Evolutionary conservation across 2,888 invertebrate species (phyloP).

Genomic region (Drosophila austrosaltans): DNA sequence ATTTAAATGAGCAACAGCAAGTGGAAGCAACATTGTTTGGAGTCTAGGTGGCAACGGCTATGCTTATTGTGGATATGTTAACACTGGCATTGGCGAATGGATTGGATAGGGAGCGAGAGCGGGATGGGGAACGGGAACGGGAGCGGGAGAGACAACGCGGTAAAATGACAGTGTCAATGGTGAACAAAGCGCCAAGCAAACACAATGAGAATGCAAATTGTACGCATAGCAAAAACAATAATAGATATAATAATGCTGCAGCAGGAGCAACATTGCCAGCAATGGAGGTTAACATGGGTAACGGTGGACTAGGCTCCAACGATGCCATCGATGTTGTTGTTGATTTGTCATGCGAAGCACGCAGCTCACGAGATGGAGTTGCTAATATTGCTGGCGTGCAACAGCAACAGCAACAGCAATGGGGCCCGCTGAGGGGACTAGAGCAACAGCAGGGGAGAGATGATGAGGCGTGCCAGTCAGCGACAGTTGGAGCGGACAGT

Average conservation of each 20-base stretch:
- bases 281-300: slow-evolving; percentile 48
- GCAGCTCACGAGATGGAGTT: slow-evolving; percentile 52
- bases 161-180: slow-evolving; percentile 54
- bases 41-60: slow-evolving; percentile 38
- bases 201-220: slow-evolving; percentile 54
- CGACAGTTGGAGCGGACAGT: slow-evolving; percentile 38
- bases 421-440: slow-evolving; percentile 1
- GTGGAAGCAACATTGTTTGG: slow-evolving; percentile 24
- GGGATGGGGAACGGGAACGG: slow-evolving; percentile 13
- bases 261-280: slow-evolving; percentile 6
- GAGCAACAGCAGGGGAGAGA: slow-evolving; percentile 20
- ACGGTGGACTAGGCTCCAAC: slow-evolving; percentile 47
- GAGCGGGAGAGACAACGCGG: slow-evolving; percentile 24
- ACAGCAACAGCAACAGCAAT: neutral
- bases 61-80: slow-evolving; percentile 74
- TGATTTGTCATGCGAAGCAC: slow-evolving; percentile 68
- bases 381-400: slow-evolving; percentile 54
- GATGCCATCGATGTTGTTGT: slow-evolving; percentile 19
- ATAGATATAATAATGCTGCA: slow-evolving; percentile 13
- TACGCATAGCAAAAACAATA: slow-evolving; percentile 41
- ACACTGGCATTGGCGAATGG: slow-evolving; percentile 66
- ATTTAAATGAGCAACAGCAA: slow-evolving; percentile 15
- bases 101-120: slow-evolving; percentile 43
- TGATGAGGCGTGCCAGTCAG: slow-evolving; percentile 59
- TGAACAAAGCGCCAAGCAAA: slow-evolving; percentile 45